Percentiles rank a stretch among this genome's conserved stretches.
phyloP scores from a whole-genome alignment of 2,113 vertebrate species.

The Amphilophus citrinellus region DNA sequence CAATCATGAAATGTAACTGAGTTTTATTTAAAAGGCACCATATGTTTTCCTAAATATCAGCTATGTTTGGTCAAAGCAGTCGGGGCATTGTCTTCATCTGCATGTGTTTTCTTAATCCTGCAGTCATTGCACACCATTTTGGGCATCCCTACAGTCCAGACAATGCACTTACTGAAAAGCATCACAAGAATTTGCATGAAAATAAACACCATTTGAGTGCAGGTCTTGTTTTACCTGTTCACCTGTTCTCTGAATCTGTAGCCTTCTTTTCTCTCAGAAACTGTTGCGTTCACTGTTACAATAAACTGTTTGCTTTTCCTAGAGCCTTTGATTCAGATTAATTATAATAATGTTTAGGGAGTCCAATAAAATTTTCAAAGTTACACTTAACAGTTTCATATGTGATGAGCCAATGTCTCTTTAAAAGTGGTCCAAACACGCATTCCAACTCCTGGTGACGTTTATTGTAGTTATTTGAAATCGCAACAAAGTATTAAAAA shows the following conservation, averaged over 20 bases:
- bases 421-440: not conserved
- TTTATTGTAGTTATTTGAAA: no score
- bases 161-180: not conserved
- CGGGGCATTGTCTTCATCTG: not conserved
- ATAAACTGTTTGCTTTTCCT: no score
- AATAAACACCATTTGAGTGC: not conserved
- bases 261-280: no score
- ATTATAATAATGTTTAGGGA: not conserved
- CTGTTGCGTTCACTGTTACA: no score
- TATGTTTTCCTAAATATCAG: not conserved
- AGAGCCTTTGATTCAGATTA: no score
- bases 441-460: not conserved
- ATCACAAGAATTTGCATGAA: not conserved
- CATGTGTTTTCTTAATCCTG: not conserved
- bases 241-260: no score
- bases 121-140: not conserved
- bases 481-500: not conserved
- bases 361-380: not conserved
- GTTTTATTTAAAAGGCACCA: no score
- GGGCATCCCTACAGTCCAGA: not conserved
- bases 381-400: not conserved
- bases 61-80: not conserved
- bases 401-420: not conserved
- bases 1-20: no score
- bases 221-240: not conserved